Evolutionary conservation across 2,113 vertebrate species (phyloP), one percentile per base, ranked within the genome.

Genomic region (Climacteris rufus): DNA sequence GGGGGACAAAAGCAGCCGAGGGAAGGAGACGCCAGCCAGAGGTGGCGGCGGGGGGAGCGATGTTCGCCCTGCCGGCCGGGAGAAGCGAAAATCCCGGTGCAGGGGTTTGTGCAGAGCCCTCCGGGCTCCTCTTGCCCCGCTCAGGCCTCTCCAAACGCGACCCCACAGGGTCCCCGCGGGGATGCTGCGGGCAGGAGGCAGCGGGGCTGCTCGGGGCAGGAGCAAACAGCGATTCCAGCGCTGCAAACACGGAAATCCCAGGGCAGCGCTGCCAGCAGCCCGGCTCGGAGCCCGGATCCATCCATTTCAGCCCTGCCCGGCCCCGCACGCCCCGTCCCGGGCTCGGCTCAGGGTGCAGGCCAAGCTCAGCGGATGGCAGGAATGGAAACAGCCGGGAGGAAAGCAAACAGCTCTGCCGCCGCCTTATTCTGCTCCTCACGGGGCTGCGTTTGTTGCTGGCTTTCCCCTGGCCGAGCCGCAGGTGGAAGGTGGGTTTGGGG

Each of bases 381-480:
- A 82, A 84, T 87, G 83, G 70, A 89, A 89, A 87, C 66, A 85
- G 74, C 82, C 84, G 85, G 82, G 84, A 75, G 63, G 40, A 74
- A 87, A 69, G 23, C 72, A 45, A 71, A 57, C 49, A 53, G 65
- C 79, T 88, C 63, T 74, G 70, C 39, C 54, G 19, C 31, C 18
- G 49, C 39, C 12, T 31, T 66, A 66, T 70, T 11, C 52, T 8
- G 52, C 31, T 54, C 53, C 11, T 20, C 7, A 31, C 7, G 53
- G 52, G 30, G 53, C 30, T 42, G 42, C 17, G 83, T 87, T 94
- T 61, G 93, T 91, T 77, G 77, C 89, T 93, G 70, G 76, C 87
- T 93, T 84, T 79, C 45, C 57, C 45, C 65, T 59, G 10, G 35
- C 72, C 44, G 47, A 71, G 57, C 10, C 0, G 12, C 27, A 37